Percentiles rank a stretch among this genome's conserved stretches.
phyloP scores from a whole-genome alignment of 2,113 vertebrate species.

The Plecturocebus donacophilus region DNA sequence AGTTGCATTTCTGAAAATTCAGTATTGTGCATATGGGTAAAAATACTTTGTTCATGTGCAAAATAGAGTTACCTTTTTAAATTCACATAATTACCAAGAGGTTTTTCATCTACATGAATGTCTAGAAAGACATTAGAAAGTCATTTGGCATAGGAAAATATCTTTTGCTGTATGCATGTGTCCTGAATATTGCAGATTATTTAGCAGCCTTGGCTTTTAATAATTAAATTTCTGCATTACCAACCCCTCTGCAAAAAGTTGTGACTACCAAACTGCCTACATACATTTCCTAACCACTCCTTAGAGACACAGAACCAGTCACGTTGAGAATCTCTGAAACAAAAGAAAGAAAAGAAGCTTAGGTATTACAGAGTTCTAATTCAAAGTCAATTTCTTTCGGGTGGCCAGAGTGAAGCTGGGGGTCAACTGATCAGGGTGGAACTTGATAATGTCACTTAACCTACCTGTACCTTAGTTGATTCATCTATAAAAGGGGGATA shows the following conservation, averaged over 20 bases:
- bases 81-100: neutral
- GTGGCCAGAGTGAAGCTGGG: too few species aligned
- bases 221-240: neutral
- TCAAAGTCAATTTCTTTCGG: neutral
- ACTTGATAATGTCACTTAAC: neutral
- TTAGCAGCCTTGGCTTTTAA: neutral
- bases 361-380: neutral
- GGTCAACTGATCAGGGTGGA: too few species aligned
- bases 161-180: neutral
- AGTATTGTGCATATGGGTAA: neutral
- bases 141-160: neutral
- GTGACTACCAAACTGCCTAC: neutral
- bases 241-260: rapidly evolving
- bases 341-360: neutral
- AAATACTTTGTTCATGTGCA: neutral
- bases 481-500: neutral
- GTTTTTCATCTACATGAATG: neutral
- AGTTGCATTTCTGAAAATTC: neutral
- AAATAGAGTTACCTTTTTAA: neutral
- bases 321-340: neutral
- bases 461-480: neutral
- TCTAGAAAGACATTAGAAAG: neutral
- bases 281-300: neutral
- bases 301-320: neutral
- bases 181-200: neutral